A percentile compares a stretch with the other conserved stretches of the same genome.
These are phyloP conservation scores for Lepidurus couesii DNA, from an alignment of 1,140 invertebrate species.

Conservation along the genomic window DNA sequence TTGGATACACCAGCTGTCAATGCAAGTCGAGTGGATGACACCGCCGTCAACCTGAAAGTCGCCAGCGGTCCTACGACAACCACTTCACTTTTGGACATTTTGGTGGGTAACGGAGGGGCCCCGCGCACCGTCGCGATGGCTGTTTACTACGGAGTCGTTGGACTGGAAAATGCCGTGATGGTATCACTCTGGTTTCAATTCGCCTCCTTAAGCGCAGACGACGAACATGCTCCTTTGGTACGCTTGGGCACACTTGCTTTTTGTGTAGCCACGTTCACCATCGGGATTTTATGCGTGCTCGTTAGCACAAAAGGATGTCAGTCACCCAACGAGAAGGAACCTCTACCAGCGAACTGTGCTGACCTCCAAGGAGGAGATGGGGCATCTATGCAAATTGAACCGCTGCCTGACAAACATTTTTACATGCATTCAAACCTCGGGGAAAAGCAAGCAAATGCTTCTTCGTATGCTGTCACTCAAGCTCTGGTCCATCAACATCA, in stretches of 20 bases:
- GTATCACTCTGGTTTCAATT: conserved; percentile 35
- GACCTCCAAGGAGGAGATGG: neutral
- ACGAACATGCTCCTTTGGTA: conserved; percentile 25
- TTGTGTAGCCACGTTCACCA: conserved; percentile 33
- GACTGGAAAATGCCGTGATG: conserved; percentile 34
- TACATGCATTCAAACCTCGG: neutral
- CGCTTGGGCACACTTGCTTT: conserved; percentile 33
- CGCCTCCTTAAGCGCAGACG: conserved; percentile 23
- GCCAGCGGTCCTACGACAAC: conserved; percentile 9
- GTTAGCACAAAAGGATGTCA: conserved; percentile 31
- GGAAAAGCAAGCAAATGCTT: conserved; percentile 25
- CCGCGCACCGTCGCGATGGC: conserved; percentile 32
- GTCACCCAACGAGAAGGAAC: conserved; percentile 14
- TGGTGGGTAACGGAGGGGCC: conserved; percentile 26
- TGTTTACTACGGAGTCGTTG: conserved; percentile 34
- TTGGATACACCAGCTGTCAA: neutral
- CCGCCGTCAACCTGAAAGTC: conserved; percentile 18
- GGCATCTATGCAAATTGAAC: conserved; percentile 11
- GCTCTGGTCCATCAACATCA: conserved; percentile 1
- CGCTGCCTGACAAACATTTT: neutral
- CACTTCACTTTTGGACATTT: conserved; percentile 29
- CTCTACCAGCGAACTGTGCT: neutral
- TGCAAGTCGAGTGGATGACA: conserved; percentile 20
- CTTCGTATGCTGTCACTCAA: conserved; percentile 18
- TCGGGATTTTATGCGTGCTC: conserved; percentile 33